phyloP scores from a whole-genome alignment of 2,888 invertebrate species.

The Nymphalis c-album region DNA sequence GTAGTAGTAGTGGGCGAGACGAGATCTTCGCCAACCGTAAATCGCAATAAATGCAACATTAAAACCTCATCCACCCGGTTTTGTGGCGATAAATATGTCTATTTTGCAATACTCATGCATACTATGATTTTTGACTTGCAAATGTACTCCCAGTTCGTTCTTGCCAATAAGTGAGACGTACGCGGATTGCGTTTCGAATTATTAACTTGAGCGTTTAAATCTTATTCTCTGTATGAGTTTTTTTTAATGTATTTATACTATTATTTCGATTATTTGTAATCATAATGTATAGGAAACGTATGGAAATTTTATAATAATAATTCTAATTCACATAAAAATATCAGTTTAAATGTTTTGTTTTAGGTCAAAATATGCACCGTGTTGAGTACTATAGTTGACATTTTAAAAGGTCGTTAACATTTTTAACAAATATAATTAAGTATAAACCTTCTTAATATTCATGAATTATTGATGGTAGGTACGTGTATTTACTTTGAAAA shows the following conservation, averaged over 20 bases:
- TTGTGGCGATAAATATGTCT: slow-evolving; percentile 53
- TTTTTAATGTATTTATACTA: slow-evolving; percentile 6
- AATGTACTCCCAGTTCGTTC: slow-evolving; percentile 34
- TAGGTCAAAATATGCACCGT: neutral
- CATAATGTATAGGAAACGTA: neutral
- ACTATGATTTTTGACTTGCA: slow-evolving; percentile 45
- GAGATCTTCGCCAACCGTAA: slow-evolving; percentile 56
- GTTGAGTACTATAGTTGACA: neutral
- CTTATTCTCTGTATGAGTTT: neutral
- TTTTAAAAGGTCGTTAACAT: neutral
- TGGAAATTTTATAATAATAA: neutral
- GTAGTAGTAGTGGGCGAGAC: slow-evolving; percentile 61
- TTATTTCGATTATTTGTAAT: neutral
- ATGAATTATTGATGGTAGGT: neutral
- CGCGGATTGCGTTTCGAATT: slow-evolving; percentile 13
- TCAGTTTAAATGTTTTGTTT: neutral
- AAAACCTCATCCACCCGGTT: slow-evolving; percentile 53
- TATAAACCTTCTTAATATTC: neutral
- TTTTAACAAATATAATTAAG: neutral
- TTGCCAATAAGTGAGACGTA: slow-evolving; percentile 30
- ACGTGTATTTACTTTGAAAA: neutral
- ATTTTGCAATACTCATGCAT: slow-evolving; percentile 48
- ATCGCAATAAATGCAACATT: slow-evolving; percentile 64
- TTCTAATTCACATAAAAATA: neutral
- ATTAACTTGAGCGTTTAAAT: neutral